These are phyloP conservation scores for Danio rerio DNA, from an alignment of 2,113 vertebrate genomes.

Conservation along the genomic window GRCz12tu NC_133177.1:10761001-10761500, in stretches of 20 bases:
- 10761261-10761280: neutral
- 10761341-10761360: neutral
- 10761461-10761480: neutral
- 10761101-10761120: slow-evolving; percentile 17
- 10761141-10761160: neutral
- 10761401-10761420: neutral
- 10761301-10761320: neutral
- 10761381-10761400: neutral
- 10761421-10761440: slow-evolving; percentile 6
- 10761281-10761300: slow-evolving; percentile 12
- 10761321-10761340: neutral
- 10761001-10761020: neutral
- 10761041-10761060: neutral
- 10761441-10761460: slow-evolving; percentile 15
- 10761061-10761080: slow-evolving; percentile 28
- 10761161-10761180: neutral
- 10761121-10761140: slow-evolving; percentile 11
- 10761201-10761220: no score
- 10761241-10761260: neutral
- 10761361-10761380: neutral
- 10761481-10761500: neutral
- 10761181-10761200: no score
- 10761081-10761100: slow-evolving; percentile 2
- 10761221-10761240: no score
- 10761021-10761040: neutral